Conservation (phyloP, 2,797 vertebrate genomes). For the Chlorospingus flavigularis region DNA sequence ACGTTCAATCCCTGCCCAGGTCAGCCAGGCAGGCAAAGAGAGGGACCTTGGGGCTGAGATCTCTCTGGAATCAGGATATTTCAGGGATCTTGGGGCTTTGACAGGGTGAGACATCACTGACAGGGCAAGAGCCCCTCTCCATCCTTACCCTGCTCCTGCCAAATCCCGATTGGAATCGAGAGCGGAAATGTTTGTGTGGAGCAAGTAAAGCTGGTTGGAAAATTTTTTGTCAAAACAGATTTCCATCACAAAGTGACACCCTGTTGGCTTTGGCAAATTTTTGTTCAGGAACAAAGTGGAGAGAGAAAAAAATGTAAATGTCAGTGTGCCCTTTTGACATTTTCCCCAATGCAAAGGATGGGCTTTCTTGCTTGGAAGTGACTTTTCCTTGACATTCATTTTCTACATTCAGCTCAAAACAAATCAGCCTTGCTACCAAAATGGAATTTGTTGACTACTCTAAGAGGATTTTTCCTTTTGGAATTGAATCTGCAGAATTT, state of each 20-base stretch:
- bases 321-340: slow-evolving; percentile 63
- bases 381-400: slow-evolving; percentile 66
- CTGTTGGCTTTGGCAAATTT: slow-evolving; percentile 69
- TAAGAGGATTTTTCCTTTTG: background rate
- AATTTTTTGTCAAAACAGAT: slow-evolving; percentile 50
- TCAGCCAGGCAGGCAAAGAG: background rate
- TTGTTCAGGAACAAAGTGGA: slow-evolving; percentile 42
- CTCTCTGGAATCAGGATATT: background rate
- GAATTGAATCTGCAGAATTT: background rate
- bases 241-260: slow-evolving; percentile 42
- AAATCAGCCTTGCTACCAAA: slow-evolving; percentile 33
- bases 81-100: background rate
- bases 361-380: slow-evolving; percentile 34
- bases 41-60: background rate
- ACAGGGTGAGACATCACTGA: background rate
- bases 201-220: slow-evolving; percentile 21
- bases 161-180: background rate
- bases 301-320: slow-evolving; percentile 54
- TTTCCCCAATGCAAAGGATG: slow-evolving; percentile 46
- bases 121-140: background rate
- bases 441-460: background rate
- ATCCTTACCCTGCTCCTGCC: slow-evolving; percentile 4
- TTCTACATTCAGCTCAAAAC: slow-evolving; percentile 35
- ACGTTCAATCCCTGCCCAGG: background rate
- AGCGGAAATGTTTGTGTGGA: slow-evolving; percentile 19